Conservation (phyloP, 2,797 vertebrate species). For the Chelidonichthys spinosus region DNA sequence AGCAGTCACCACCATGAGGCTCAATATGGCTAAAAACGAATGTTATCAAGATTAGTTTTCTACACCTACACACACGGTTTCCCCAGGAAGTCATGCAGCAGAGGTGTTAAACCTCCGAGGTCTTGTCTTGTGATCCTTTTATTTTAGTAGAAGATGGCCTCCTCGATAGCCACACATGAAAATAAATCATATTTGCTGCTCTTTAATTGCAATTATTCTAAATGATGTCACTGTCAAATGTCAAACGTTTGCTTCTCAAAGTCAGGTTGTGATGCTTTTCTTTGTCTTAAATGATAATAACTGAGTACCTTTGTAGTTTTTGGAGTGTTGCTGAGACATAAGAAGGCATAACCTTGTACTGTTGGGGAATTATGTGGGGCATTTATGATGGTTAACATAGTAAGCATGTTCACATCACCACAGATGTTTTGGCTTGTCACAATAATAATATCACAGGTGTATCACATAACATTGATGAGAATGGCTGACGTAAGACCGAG, state of each 20-base stretch:
- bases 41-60: not conserved
- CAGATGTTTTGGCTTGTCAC: not conserved
- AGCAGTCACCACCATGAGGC: not conserved
- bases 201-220: not conserved
- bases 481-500: not conserved
- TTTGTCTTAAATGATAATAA: not conserved
- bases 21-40: slow-evolving; percentile 8
- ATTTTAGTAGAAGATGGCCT: not conserved
- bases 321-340: not conserved
- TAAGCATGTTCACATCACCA: not conserved
- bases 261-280: not conserved
- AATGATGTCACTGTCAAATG: not conserved
- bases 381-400: not conserved
- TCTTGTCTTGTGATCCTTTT: not conserved
- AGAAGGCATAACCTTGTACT: not conserved
- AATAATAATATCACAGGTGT: not conserved
- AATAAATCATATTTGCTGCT: not conserved
- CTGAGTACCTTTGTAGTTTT: not conserved
- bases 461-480: not conserved
- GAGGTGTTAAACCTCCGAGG: not conserved
- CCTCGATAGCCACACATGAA: not conserved
- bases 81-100: not conserved
- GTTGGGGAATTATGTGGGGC: not conserved
- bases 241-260: not conserved
- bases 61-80: not conserved